phyloP scores from a whole-genome alignment of 1,140 invertebrate genomes.

The Musca domestica region DNA sequence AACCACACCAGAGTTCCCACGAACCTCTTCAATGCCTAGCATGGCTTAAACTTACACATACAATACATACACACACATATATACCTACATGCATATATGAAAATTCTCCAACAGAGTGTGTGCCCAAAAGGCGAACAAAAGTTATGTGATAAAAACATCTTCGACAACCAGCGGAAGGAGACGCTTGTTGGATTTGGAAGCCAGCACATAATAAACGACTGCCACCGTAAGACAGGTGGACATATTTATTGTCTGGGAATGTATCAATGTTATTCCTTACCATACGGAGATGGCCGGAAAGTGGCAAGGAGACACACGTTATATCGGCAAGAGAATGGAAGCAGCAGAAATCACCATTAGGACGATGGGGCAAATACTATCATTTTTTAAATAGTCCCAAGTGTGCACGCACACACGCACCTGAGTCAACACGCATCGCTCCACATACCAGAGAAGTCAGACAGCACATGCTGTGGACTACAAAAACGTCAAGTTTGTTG shows the following conservation, averaged over 20 bases:
- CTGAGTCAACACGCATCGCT: not conserved
- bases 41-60: not conserved
- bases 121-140: not conserved
- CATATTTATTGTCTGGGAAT: constrained; percentile 8
- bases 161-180: not conserved
- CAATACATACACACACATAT: not conserved
- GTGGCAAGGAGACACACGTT: not conserved
- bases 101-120: not conserved
- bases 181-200: not conserved
- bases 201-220: not conserved
- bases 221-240: constrained; percentile 7
- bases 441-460: constrained; percentile 2
- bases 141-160: constrained; percentile 1
- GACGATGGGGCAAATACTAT: constrained; percentile 9
- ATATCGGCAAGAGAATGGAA: not conserved
- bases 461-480: not conserved
- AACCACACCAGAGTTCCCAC: too few species aligned
- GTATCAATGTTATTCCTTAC: constrained; percentile 7
- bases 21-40: too few species aligned
- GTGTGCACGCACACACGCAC: not conserved
- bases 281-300: not conserved
- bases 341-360: not conserved
- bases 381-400: constrained; percentile 15
- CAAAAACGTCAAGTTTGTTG: not conserved
- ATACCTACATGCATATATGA: not conserved